Percentiles rank a stretch among this genome's conserved stretches.
Conservation (phyloP, 2,888 invertebrate species). For the Conistra vaccinii region DNA sequence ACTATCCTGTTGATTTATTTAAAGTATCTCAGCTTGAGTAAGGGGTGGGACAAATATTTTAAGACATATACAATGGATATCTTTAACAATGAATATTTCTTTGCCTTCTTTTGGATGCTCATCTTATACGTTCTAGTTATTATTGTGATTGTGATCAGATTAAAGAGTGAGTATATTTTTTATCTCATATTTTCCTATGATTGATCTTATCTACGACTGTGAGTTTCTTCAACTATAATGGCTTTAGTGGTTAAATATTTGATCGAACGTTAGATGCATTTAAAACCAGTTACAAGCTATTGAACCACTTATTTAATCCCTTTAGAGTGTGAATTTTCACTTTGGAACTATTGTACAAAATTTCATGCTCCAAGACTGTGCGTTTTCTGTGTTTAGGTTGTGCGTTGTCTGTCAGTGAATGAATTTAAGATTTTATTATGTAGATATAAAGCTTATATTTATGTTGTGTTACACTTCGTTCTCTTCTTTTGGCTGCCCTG, state of each 20-base stretch:
- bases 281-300: background rate
- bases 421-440: no score
- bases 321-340: no score
- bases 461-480: background rate
- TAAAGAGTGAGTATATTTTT: conserved; percentile 32
- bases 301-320: background rate
- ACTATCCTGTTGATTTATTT: conserved; percentile 4
- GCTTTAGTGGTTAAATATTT: background rate
- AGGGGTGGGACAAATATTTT: background rate
- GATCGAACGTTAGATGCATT: background rate
- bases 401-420: background rate
- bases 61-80: conserved; percentile 31
- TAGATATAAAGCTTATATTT: background rate
- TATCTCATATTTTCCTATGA: background rate
- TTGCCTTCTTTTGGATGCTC: conserved; percentile 36
- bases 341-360: no score
- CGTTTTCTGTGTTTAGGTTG: no score
- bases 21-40: conserved; percentile 9
- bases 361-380: background rate
- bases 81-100: conserved; percentile 32
- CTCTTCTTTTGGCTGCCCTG: background rate
- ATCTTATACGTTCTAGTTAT: conserved; percentile 40
- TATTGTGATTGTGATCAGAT: conserved; percentile 37
- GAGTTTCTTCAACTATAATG: no score
- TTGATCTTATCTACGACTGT: background rate